Conservation (phyloP, 2,113 vertebrate species). For the Microcebus tavaratra region DNA sequence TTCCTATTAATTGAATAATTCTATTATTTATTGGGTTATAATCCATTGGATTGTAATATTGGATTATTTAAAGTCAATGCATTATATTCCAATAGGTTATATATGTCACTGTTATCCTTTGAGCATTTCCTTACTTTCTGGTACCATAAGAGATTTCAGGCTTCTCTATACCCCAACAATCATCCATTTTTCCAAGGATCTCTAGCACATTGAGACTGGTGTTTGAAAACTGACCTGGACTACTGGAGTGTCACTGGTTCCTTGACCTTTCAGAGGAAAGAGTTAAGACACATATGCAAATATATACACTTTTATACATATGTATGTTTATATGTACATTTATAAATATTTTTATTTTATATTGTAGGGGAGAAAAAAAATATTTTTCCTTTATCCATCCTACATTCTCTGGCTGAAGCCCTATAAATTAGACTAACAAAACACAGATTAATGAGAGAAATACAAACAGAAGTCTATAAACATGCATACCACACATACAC, state of each 20-base stretch:
- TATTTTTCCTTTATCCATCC: not conserved
- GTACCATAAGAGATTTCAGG: not conserved
- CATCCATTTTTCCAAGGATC: not conserved
- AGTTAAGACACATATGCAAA: not conserved
- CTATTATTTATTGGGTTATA: not conserved
- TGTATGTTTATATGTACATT: not conserved
- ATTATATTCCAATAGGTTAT: not conserved
- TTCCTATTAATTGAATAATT: not conserved
- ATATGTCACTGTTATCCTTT: not conserved
- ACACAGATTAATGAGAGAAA: not conserved
- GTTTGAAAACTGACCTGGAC: not conserved
- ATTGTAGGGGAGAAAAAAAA: not conserved
- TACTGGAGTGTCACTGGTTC: not conserved
- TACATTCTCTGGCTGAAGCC: not conserved
- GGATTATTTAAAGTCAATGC: not conserved
- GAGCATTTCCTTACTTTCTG: not conserved
- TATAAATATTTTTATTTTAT: not conserved
- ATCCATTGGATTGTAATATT: not conserved
- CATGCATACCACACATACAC: not conserved
- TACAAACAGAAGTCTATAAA: not conserved
- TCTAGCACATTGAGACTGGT: not conserved
- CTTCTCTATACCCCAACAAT: not conserved
- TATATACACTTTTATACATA: not conserved
- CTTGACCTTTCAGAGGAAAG: not conserved
- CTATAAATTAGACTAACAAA: not conserved